A percentile compares a stretch with the other conserved stretches of the same genome.
Evolutionary conservation across 1,140 invertebrate species (phyloP).

Genomic region (Drosophila malerkotliana): DNA sequence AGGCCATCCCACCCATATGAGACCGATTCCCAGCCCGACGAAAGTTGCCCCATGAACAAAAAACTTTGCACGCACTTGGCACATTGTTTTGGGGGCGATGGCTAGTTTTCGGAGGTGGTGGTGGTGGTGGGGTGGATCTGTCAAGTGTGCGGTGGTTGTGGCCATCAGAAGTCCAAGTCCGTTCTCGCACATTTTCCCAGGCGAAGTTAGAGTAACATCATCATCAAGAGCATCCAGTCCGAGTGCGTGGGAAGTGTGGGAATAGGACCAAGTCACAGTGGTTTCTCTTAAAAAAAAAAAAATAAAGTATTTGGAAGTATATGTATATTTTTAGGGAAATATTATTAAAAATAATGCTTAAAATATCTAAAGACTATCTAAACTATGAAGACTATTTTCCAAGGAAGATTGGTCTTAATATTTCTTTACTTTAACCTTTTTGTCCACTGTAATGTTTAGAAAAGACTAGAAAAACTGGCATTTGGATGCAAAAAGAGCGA

Average conservation of each 20-base stretch:
- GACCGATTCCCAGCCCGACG: conserved; percentile 34
- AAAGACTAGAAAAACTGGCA: conserved; percentile 1
- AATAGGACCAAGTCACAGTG: conserved; percentile 2
- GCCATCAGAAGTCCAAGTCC: conserved; percentile 46
- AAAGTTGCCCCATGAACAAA: conserved; percentile 47
- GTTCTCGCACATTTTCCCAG: background rate
- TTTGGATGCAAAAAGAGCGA: conserved; percentile 1
- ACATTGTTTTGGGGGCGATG: conserved; percentile 37
- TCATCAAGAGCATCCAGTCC: conserved; percentile 47
- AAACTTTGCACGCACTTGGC: conserved; percentile 61
- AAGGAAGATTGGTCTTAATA: too few relatives aligned
- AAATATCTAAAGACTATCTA: too few relatives aligned
- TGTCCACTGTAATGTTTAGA: background rate
- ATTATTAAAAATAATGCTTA: background rate
- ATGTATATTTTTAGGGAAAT: background rate
- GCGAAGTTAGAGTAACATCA: conserved; percentile 34
- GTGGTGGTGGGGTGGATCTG: conserved; percentile 13
- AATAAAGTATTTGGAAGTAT: background rate
- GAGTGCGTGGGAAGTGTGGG: conserved; percentile 16
- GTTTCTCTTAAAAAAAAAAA: background rate
- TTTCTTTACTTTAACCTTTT: too few relatives aligned
- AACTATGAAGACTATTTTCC: too few relatives aligned
- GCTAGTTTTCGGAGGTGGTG: background rate
- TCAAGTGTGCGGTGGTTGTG: conserved; percentile 54
- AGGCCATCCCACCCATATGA: conserved; percentile 29